Evolutionary conservation across 2,888 invertebrate genomes (phyloP).

Genomic region (Conistra vaccinii): DNA sequence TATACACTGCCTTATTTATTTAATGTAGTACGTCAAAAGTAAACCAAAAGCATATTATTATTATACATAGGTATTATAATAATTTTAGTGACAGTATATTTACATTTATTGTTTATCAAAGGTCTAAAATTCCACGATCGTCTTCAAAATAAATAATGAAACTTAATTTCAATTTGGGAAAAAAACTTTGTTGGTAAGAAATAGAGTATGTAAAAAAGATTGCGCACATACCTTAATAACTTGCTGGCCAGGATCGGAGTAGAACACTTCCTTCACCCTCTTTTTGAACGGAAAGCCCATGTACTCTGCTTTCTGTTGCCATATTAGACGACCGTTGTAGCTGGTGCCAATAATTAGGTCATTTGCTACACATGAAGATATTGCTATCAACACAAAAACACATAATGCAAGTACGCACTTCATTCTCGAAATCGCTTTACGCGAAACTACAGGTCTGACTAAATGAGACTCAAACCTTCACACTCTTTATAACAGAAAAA

Average conservation of each 20-base stretch:
- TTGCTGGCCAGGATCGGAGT: conserved; percentile 77
- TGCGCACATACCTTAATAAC: conserved; percentile 59
- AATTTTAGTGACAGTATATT: neutral
- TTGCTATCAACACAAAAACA: conserved; percentile 68
- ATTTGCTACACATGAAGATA: conserved; percentile 72
- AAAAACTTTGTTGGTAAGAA: neutral
- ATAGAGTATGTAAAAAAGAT: conserved; percentile 1
- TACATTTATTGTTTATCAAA: neutral
- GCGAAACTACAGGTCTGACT: neutral
- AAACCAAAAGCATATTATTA: neutral
- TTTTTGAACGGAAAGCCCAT: conserved; percentile 80
- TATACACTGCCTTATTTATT: no score
- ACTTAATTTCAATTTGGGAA: neutral
- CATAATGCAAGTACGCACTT: conserved; percentile 71
- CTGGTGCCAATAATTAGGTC: conserved; percentile 80
- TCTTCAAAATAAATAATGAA: conserved; percentile 6
- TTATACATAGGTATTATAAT: neutral
- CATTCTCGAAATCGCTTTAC: conserved; percentile 67
- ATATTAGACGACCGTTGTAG: conserved; percentile 74
- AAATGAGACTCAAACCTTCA: conserved; percentile 5
- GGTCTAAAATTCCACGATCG: neutral
- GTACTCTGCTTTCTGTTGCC: conserved; percentile 81
- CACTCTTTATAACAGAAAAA: conserved; percentile 11
- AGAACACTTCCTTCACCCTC: conserved; percentile 82
- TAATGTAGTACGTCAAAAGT: neutral